Evolutionary conservation across 2,113 vertebrate species (phyloP).

Genomic region (Todiramphus saurophagus): DNA sequence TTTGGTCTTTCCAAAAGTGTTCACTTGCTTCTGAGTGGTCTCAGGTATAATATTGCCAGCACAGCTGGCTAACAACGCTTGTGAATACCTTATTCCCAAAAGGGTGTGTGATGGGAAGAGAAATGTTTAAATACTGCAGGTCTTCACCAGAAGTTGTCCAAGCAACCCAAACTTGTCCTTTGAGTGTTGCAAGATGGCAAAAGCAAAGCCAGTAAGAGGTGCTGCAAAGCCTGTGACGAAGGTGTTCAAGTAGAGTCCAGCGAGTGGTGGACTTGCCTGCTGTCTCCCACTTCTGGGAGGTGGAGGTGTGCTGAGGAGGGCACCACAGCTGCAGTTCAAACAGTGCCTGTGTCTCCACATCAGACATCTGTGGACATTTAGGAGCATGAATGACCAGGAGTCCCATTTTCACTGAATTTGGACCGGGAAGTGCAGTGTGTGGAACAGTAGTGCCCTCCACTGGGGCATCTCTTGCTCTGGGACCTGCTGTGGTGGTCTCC

Average conservation of each 20-base stretch:
- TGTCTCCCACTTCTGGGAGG: accelerated
- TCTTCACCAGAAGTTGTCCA: not conserved
- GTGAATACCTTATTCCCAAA: not conserved
- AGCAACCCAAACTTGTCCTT: not conserved
- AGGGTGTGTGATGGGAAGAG: not conserved
- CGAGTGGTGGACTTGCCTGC: not conserved
- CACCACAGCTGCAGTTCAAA: not conserved
- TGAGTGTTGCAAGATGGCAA: not conserved
- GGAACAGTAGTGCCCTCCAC: not conserved
- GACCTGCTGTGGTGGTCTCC: not conserved
- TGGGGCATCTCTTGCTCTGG: not conserved
- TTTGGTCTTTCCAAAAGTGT: not conserved
- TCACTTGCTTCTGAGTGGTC: not conserved
- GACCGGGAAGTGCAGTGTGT: not conserved
- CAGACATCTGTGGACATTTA: not conserved
- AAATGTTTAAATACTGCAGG: not conserved
- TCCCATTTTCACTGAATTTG: not conserved
- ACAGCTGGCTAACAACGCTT: accelerated
- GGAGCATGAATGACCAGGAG: not conserved
- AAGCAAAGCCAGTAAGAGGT: not conserved
- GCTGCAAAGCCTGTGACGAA: not conserved
- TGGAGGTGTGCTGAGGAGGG: not conserved
- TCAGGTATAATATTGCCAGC: not conserved
- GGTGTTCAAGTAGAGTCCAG: not conserved
- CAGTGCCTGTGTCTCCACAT: not conserved